Percentiles rank a stretch among this genome's conserved stretches.
Evolutionary conservation across 2,888 invertebrate species (phyloP).

Genomic region (Scaptomyza polygonia): DNA sequence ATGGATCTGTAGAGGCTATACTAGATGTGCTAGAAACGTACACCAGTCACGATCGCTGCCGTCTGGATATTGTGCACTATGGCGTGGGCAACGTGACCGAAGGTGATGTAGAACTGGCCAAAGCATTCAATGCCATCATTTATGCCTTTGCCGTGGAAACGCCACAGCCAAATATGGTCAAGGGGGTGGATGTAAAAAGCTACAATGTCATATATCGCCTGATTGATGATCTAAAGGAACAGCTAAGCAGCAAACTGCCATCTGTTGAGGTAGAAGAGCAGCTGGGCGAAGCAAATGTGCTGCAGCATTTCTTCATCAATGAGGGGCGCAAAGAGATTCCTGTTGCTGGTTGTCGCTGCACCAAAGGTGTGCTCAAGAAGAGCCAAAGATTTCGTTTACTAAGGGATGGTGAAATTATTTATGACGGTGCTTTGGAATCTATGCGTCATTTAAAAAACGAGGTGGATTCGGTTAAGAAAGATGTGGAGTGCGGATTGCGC

Average conservation of each 20-base stretch:
- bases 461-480: conserved; percentile 91
- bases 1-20: conserved; percentile 98
- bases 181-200: conserved; percentile 87
- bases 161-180: conserved; percentile 79
- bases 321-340: conserved; percentile 92
- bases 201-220: conserved; percentile 97
- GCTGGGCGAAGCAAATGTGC: conserved; percentile 93
- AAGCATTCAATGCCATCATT: conserved; percentile 90
- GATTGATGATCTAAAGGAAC: conserved; percentile 93
- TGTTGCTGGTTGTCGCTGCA: conserved; percentile 95
- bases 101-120: conserved; percentile 92
- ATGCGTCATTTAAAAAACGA: conserved; percentile 96
- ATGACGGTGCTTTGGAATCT: conserved; percentile 90
- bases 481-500: conserved; percentile 95
- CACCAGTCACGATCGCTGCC: conserved; percentile 88
- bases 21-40: conserved; percentile 95
- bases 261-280: conserved; percentile 90
- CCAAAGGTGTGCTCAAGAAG: conserved; percentile 90
- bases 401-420: conserved; percentile 88
- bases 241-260: conserved; percentile 91
- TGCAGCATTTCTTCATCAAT: conserved; percentile 92
- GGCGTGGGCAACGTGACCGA: conserved; percentile 95
- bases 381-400: conserved; percentile 88
- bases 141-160: conserved; percentile 94
- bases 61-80: conserved; percentile 93